phyloP scores from a whole-genome alignment of 1,140 invertebrate genomes.

The Cotesia typhae region DNA sequence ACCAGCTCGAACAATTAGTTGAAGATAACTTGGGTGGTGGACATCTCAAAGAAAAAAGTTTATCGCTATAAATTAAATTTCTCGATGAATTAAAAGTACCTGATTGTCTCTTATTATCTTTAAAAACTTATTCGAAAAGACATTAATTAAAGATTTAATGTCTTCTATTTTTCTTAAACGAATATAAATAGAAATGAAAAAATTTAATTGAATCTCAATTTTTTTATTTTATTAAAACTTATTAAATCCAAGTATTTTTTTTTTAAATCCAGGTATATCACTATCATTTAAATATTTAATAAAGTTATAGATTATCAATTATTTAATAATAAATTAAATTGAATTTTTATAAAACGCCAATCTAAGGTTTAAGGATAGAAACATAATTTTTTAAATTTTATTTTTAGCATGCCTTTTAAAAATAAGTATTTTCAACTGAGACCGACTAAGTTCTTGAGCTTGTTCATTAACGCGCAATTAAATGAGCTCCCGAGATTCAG shows the following conservation, averaged over 20 bases:
- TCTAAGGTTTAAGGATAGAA: neutral
- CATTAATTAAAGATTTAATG: neutral
- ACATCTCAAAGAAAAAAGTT: slow-evolving; percentile 34
- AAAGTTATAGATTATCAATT: too few relatives aligned
- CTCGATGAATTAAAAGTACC: slow-evolving; percentile 33
- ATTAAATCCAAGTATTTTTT: too few relatives aligned
- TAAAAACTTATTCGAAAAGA: neutral
- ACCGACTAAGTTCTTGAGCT: neutral
- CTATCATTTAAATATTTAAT: too few relatives aligned
- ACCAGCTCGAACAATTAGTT: slow-evolving; percentile 38
- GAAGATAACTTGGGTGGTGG: slow-evolving; percentile 19
- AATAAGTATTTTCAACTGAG: slow-evolving; percentile 4
- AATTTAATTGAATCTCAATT: too few relatives aligned
- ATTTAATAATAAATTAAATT: too few relatives aligned
- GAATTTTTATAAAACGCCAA: neutral
- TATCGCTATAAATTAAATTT: slow-evolving; percentile 38
- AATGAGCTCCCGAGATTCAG: slow-evolving; percentile 13
- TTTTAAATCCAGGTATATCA: too few relatives aligned
- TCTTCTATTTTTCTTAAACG: too few relatives aligned
- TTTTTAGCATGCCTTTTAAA: neutral
- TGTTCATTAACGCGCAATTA: slow-evolving; percentile 27
- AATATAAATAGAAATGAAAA: too few relatives aligned
- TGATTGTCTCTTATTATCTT: too few relatives aligned
- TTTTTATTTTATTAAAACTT: too few relatives aligned
- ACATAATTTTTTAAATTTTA: neutral